Base-by-base conservation (phyloP, 2,797 vertebrate genomes). In the Sebastes kiyomatsui region DNA sequence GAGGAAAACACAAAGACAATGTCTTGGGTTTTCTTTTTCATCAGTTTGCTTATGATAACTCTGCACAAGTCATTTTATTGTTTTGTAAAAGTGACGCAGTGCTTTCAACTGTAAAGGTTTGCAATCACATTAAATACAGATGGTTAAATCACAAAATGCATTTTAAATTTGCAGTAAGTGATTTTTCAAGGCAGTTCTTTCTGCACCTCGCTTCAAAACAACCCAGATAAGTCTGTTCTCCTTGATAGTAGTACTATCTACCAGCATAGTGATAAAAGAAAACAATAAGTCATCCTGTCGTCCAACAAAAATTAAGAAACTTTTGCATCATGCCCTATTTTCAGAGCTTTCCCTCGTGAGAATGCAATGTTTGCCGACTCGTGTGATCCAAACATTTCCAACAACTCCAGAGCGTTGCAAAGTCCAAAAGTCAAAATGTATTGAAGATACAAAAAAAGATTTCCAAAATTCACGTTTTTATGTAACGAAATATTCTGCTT, bases 1-100 rank as follows among this genome's bases (percentile, higher is more conserved):
- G 68, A 83, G 30, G 27, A 38, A 82, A 89, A 88, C 67, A 79
- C 49, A 75, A 80, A 83, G 81, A 77, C 73, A 69, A 60, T 62
- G 66, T 79, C 72, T 65, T 55, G 14, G 61, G 67, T 68, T 76
- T 69, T 82, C 54, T 58, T 87, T 77, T 77, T 77, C 22, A 42
- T 69, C 33, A 16, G 66, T 81, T 88, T 84, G 61, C 62, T 61
- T 81, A 66, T 84, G 59, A 86, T 80, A 72, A 81, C 72, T 75
- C 30, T 20, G 27, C 25, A 23, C n/a, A 67, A 79, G 72, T 61
- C n/a, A 66, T 73, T 83, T 78, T 22, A 67, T 84, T 83, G 42
- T 85, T 80, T 83, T 78, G 46, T 68, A 42, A 83, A 77, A 72
- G 25, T 71, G 61, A 32, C 67, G 7, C 25, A 10, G 59, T 38